Conservation (phyloP, 1,140 invertebrate species). For the Spodoptera litura region DNA sequence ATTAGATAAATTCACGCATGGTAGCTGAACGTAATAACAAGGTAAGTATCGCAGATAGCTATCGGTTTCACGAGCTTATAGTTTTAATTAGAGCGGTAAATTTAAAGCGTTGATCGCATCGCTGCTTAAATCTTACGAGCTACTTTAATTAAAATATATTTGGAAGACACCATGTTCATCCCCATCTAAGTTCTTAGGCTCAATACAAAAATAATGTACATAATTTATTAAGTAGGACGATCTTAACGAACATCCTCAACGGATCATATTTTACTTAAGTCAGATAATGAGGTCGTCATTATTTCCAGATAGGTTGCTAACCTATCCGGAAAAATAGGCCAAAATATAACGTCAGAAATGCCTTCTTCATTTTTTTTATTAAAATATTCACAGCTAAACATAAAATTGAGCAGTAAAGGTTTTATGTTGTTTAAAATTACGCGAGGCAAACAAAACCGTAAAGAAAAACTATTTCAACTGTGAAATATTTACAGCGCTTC, state of each 20-base stretch:
- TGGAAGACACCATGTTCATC: constrained; percentile 9
- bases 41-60: constrained; percentile 18
- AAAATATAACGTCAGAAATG: too few relatives aligned
- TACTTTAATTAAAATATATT: constrained; percentile 46
- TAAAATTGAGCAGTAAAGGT: constrained; percentile 27
- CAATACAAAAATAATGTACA: not conserved
- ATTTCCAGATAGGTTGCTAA: too few relatives aligned
- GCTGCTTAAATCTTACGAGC: constrained; percentile 42
- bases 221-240: not conserved
- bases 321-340: too few relatives aligned
- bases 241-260: too few relatives aligned
- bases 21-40: constrained; percentile 18
- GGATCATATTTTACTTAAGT: too few relatives aligned
- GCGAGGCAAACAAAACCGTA: not conserved
- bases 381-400: constrained; percentile 2
- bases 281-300: not conserved
- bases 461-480: constrained; percentile 9
- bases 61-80: constrained; percentile 29
- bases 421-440: constrained; percentile 12
- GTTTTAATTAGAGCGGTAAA: constrained; percentile 47
- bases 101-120: constrained; percentile 44
- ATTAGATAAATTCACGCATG: not conserved
- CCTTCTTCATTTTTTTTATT: not conserved
- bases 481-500: constrained; percentile 38
- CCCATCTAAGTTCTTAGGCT: not conserved